Evolutionary conservation across 2,888 invertebrate genomes (phyloP).

Genomic region (Oxyteleia sp.): DNA sequence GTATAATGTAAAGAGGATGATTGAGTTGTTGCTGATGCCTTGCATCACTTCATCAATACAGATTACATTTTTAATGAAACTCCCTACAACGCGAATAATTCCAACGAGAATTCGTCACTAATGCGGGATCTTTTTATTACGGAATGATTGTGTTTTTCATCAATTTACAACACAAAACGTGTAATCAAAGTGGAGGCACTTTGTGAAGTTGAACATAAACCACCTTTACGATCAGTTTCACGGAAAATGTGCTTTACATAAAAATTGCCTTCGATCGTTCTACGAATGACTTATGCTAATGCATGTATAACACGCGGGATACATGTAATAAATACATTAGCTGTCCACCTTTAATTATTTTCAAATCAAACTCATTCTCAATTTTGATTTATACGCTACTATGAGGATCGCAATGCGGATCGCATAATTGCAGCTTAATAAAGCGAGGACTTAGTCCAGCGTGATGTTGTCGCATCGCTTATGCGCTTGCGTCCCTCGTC

Average conservation of each 20-base stretch:
- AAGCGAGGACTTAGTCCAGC: constrained; percentile 28
- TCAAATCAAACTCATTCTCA: constrained; percentile 45
- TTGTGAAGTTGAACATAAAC: constrained; percentile 11
- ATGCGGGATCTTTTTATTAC: no score
- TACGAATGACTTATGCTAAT: constrained; percentile 29
- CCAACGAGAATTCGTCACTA: no score
- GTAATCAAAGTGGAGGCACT: constrained; percentile 5
- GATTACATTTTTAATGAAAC: constrained; percentile 10
- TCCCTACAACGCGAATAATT: no score
- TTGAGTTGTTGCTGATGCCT: constrained; percentile 1
- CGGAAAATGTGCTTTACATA: constrained; percentile 35
- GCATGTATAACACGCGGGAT: constrained; percentile 19
- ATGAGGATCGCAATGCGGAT: constrained; percentile 39
- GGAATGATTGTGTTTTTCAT: constrained; percentile 16
- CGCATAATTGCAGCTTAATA: constrained; percentile 64
- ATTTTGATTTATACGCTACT: constrained; percentile 45
- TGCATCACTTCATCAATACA: constrained; percentile 19
- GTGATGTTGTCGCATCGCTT: constrained; percentile 37
- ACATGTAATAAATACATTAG: constrained; percentile 41
- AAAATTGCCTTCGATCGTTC: constrained; percentile 28
- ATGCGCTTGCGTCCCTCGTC: constrained; percentile 36
- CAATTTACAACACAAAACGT: constrained; percentile 13
- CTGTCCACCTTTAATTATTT: constrained; percentile 51
- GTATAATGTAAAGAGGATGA: neutral
- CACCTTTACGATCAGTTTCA: constrained; percentile 44